phyloP scores from a whole-genome alignment of 2,888 invertebrate genomes.

The Zele albiditarsus region DNA sequence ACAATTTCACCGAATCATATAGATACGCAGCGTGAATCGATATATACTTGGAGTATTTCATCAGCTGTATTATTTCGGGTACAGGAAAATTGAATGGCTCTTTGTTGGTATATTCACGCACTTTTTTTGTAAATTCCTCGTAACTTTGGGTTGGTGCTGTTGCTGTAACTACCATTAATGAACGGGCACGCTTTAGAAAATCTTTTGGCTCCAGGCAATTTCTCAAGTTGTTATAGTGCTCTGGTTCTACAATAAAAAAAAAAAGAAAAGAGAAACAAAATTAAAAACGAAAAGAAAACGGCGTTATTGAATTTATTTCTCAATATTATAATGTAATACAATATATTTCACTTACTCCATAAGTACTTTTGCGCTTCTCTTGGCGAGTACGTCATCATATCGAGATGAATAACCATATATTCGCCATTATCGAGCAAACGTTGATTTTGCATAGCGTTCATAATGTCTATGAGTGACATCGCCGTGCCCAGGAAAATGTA shows the following conservation, averaged over 20 bases:
- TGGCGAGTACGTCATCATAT: slow-evolving; percentile 89
- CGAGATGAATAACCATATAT: slow-evolving; percentile 96
- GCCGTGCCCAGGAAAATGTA: slow-evolving; percentile 94
- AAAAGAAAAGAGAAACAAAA: slow-evolving; percentile 20
- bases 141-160: slow-evolving; percentile 86
- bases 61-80: slow-evolving; percentile 75
- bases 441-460: slow-evolving; percentile 91
- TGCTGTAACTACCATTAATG: slow-evolving; percentile 90
- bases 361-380: slow-evolving; percentile 86
- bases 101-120: slow-evolving; percentile 84
- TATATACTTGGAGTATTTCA: slow-evolving; percentile 78
- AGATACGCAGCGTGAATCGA: slow-evolving; percentile 94
- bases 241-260: slow-evolving; percentile 72
- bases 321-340: slow-evolving; percentile 23
- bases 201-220: slow-evolving; percentile 78
- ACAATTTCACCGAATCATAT: slow-evolving; percentile 94
- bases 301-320: slow-evolving; percentile 38
- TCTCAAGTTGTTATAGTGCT: slow-evolving; percentile 75
- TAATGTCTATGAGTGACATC: slow-evolving; percentile 90
- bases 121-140: slow-evolving; percentile 85
- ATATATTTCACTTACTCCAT: slow-evolving; percentile 79
- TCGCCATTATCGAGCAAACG: slow-evolving; percentile 92
- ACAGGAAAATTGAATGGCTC: slow-evolving; percentile 87
- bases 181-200: slow-evolving; percentile 83
- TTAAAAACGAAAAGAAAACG: background rate